phyloP scores from a whole-genome alignment of 2,797 vertebrate genomes.

The Sandelia bainsii region DNA sequence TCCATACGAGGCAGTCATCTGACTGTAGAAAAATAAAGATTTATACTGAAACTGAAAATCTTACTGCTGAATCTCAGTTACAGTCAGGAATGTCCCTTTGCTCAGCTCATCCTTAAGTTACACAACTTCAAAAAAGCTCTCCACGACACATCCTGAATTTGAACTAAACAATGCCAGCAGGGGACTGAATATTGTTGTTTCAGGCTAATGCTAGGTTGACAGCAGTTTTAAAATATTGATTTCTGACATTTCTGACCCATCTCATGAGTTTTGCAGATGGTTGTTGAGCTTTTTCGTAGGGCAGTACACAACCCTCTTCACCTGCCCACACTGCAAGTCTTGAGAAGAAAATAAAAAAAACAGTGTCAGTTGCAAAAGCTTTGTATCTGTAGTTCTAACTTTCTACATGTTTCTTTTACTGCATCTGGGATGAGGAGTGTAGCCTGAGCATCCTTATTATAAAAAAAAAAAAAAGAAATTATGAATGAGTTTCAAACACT shows the following conservation, averaged over 20 bases:
- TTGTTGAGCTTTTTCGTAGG: constrained; percentile 39
- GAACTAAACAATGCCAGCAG: background rate
- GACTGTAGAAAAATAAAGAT: background rate
- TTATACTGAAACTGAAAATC: background rate
- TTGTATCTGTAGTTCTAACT: background rate
- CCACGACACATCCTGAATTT: constrained; percentile 18
- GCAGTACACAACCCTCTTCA: background rate
- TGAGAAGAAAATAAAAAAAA: constrained; percentile 8
- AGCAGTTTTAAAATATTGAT: constrained; percentile 34
- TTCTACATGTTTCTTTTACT: background rate
- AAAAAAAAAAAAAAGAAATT: background rate
- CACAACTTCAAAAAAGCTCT: background rate
- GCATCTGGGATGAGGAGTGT: background rate
- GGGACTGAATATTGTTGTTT: constrained; percentile 1
- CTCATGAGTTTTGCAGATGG: background rate
- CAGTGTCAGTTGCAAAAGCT: background rate
- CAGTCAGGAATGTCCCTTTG: constrained; percentile 13
- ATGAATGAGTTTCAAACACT: constrained; percentile 1
- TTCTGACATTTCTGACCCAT: constrained; percentile 17
- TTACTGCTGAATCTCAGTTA: background rate
- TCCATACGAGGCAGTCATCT: background rate
- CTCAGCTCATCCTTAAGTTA: constrained; percentile 4
- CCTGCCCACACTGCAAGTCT: background rate
- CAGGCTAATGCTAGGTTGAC: background rate
- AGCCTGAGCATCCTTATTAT: background rate